phyloP scores from a whole-genome alignment of 2,797 vertebrate species.

The Heteromormyrus szaboi region DNA sequence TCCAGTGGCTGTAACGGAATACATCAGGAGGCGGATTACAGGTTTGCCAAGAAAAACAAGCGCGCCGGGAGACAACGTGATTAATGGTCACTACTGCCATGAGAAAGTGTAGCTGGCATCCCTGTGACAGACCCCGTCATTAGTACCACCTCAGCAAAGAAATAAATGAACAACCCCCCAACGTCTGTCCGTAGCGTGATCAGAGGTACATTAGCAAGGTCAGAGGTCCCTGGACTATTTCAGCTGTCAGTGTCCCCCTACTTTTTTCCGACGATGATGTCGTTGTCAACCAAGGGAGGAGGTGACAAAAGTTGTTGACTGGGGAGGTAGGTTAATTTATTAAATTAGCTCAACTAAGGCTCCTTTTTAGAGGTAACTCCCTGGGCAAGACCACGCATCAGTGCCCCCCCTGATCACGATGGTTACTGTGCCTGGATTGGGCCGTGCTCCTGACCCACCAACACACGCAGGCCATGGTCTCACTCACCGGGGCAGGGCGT shows the following conservation, averaged over 20 bases:
- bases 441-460: neutral
- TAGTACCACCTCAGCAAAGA: constrained; percentile 46
- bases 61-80: constrained; percentile 35
- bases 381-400: no score
- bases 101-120: neutral
- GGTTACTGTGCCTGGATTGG: neutral
- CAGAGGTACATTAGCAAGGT: neutral
- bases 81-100: constrained; percentile 29
- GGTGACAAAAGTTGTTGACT: neutral
- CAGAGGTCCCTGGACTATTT: neutral
- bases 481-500: constrained; percentile 85
- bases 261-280: neutral
- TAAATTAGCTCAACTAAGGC: neutral
- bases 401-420: no score
- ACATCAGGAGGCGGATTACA: neutral
- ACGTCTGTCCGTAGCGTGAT: constrained; percentile 29
- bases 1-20: neutral
- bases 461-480: neutral
- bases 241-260: neutral
- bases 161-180: constrained; percentile 17
- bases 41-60: neutral
- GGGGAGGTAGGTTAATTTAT: neutral
- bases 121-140: constrained; percentile 35
- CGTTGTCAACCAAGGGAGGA: neutral
- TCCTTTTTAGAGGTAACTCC: no score